Evolutionary conservation across 2,797 vertebrate species (phyloP).

Genomic region (Pagetopsis macropterus): DNA sequence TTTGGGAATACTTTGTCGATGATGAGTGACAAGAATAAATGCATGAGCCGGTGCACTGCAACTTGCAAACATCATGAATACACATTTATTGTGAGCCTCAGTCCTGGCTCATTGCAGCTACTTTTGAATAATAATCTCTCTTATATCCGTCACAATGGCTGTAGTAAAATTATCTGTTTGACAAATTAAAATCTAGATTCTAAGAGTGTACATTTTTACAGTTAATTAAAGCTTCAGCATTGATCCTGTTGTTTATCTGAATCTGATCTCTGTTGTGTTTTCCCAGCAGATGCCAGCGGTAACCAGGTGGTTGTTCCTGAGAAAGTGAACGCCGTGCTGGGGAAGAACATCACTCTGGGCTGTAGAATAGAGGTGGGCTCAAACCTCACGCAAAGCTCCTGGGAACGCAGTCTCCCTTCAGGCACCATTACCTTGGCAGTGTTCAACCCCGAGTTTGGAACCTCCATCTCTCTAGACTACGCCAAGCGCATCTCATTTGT

Average conservation of each 20-base stretch:
- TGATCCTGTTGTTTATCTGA: constrained; percentile 21
- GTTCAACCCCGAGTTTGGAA: constrained; percentile 92
- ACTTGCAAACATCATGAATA: constrained; percentile 2
- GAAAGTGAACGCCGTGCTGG: constrained; percentile 90
- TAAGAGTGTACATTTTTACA: neutral
- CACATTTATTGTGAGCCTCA: neutral
- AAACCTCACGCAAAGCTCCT: constrained; percentile 94
- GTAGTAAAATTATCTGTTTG: neutral
- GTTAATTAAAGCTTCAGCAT: constrained; percentile 25
- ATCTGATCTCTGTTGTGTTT: constrained; percentile 24
- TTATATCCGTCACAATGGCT: neutral
- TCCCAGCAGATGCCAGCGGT: constrained; percentile 86
- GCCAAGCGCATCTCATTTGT: constrained; percentile 89
- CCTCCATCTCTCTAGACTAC: constrained; percentile 88
- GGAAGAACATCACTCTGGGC: constrained; percentile 92
- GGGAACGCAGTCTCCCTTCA: constrained; percentile 90
- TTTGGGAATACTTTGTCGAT: constrained; percentile 1
- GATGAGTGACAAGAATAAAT: constrained; percentile 14
- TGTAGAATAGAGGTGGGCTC: constrained; percentile 92
- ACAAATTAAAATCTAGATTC: too few relatives aligned
- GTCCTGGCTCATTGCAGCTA: neutral
- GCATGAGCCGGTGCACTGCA: neutral
- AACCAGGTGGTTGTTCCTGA: constrained; percentile 90
- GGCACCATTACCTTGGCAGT: constrained; percentile 91
- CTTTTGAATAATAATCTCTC: constrained; percentile 19